Conservation (phyloP, 1,140 invertebrate species). For the Drosophila nebulosa region DNA sequence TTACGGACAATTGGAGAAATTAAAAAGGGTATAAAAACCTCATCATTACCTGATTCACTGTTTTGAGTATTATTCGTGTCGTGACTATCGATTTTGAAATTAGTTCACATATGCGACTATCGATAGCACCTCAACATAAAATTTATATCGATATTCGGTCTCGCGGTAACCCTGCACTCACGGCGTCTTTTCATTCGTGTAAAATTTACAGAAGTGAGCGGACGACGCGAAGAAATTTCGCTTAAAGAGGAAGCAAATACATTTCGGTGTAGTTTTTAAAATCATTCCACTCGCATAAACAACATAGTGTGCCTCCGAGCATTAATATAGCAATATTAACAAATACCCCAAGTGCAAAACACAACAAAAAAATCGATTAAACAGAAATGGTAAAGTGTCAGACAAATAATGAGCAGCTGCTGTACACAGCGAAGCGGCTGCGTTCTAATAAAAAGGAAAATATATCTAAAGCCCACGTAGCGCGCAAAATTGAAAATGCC, state of each 20-base stretch:
- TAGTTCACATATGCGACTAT: background rate
- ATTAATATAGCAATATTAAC: constrained; percentile 30
- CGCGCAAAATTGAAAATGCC: constrained; percentile 25
- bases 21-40: background rate
- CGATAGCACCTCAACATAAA: background rate
- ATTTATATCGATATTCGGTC: background rate
- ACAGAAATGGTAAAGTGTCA: constrained; percentile 65
- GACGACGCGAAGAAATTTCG: constrained; percentile 54
- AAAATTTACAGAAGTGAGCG: constrained; percentile 46
- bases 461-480: constrained; percentile 50
- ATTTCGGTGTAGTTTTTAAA: constrained; percentile 33
- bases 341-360: constrained; percentile 8
- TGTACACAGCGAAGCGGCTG: constrained; percentile 41
- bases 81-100: background rate
- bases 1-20: too few species aligned
- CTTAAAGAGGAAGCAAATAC: background rate
- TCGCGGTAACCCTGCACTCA: constrained; percentile 22
- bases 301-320: constrained; percentile 42
- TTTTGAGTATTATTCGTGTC: background rate
- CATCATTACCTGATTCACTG: background rate
- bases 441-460: constrained; percentile 2
- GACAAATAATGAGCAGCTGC: constrained; percentile 27
- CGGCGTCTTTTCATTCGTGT: constrained; percentile 61
- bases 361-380: constrained; percentile 63
- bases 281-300: constrained; percentile 61